Base-by-base conservation (phyloP, 2,888 invertebrate species). In the Calameuta idolon region DNA sequence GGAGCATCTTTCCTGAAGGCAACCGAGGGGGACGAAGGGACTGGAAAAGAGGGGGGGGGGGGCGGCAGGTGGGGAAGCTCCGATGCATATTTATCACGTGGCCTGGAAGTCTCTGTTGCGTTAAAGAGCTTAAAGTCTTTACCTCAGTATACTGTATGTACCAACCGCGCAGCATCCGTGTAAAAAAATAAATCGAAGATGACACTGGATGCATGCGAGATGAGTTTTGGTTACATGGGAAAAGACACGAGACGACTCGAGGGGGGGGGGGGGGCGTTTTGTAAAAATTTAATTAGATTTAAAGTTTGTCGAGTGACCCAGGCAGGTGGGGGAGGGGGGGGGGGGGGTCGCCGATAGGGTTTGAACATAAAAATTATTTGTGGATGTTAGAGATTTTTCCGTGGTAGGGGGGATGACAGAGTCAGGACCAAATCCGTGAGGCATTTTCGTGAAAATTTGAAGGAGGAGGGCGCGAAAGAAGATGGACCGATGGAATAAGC, bases 391-490 rank as follows among this genome's bases (percentile, higher is more conserved):
- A 40, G 40, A 0, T 40, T 15, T 40, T 23, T 1, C 23, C 0
- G 5, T 5, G 0, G 4, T 12, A 4, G 23, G 9, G 23, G 23
- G 40, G 55, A 55, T 55, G 55, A 55, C 23, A 9, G 55, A 55
- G 55, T 23, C 23, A 5, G 55, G 23, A 5, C 55, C 23, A 55
- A 23, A 55, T 23, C 55, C 55, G 9, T 23, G 23, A 55, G 55
- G 55, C 23, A 23, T 55, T 55, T 55, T 9, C 15, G 23, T 55
- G 55, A 23, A 55, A 15, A 55, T 23, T 55, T 55, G 55, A 9
- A 4, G 12, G 12, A 0, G 1, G 12, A 4, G 15, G 5, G 1
- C 2, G 23, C 0, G 9, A 1, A 23, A 2, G 9, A 55, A 55
- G 55, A 55, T 55, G 55, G 23, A 55, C 55, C 2, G 55, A 9